A percentile compares a stretch with the other conserved stretches of the same genome.
phyloP scores from a whole-genome alignment of 53 echinoderm and acorn worm species.

The Temnopleurus reevesii region DNA sequence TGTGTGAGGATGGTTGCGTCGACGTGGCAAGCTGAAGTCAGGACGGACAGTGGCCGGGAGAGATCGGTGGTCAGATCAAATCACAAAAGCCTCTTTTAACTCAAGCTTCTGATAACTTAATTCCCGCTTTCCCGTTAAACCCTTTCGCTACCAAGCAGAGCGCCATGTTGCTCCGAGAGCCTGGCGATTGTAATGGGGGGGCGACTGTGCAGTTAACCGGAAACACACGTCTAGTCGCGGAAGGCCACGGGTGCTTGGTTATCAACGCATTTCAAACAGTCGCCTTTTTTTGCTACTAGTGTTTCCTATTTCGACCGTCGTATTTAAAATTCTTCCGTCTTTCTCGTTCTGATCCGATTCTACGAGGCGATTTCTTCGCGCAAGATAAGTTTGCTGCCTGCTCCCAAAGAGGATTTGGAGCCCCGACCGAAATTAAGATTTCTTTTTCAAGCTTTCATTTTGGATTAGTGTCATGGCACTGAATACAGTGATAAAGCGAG shows the following conservation, averaged over 20 bases:
- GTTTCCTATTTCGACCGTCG: neutral
- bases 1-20: too few relatives aligned
- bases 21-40: conserved; percentile 41
- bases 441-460: neutral
- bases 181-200: neutral
- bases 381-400: neutral
- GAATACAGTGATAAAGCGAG: neutral
- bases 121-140: conserved; percentile 53
- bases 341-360: conserved; percentile 5
- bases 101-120: conserved; percentile 39
- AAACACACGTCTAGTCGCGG: conserved; percentile 54
- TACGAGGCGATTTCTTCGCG: neutral
- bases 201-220: conserved; percentile 53
- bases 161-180: neutral
- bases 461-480: neutral
- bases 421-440: neutral
- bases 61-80: conserved; percentile 10
- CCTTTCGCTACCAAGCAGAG: conserved; percentile 26
- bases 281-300: conserved; percentile 9
- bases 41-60: neutral
- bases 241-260: conserved; percentile 31
- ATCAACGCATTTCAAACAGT: conserved; percentile 1
- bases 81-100: conserved; percentile 7
- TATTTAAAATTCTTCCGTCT: neutral
- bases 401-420: neutral